phyloP scores from a whole-genome alignment of 2,113 vertebrate species.

The Menura novaehollandiae region DNA sequence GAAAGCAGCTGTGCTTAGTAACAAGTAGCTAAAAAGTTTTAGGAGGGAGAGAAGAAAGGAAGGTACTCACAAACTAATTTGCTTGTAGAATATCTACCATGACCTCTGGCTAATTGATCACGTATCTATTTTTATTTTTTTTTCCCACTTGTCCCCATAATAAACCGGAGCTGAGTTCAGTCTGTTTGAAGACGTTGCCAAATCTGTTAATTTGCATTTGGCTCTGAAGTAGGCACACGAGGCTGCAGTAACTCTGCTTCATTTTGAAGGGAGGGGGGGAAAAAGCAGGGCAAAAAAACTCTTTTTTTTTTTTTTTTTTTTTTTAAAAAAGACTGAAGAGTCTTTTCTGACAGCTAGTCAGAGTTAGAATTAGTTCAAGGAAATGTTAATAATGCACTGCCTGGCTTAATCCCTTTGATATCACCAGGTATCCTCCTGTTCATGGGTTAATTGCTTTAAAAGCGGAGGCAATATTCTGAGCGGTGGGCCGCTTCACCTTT shows the following conservation, averaged over 20 bases:
- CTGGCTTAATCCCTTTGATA: constrained; percentile 87
- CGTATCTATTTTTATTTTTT: neutral
- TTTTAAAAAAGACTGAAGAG: constrained; percentile 69
- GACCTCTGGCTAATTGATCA: constrained; percentile 71
- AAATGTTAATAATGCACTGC: constrained; percentile 86
- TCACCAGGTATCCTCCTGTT: constrained; percentile 88
- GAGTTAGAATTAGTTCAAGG: constrained; percentile 88
- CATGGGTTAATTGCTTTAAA: constrained; percentile 98
- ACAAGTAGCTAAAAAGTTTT: constrained; percentile 52
- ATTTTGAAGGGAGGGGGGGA: constrained; percentile 8
- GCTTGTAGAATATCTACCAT: constrained; percentile 50
- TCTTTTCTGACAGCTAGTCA: constrained; percentile 82
- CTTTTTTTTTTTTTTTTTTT: neutral
- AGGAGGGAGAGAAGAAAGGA: constrained; percentile 26
- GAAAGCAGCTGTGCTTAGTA: constrained; percentile 39
- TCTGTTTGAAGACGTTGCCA: constrained; percentile 65
- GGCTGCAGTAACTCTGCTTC: constrained; percentile 68
- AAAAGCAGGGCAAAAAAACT: constrained; percentile 59
- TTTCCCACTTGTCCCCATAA: neutral
- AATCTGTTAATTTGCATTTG: constrained; percentile 75
- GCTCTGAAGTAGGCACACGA: constrained; percentile 65
- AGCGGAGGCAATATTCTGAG: constrained; percentile 91
- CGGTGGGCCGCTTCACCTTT: constrained; percentile 93
- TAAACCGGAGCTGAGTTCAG: constrained; percentile 33
- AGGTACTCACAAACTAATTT: constrained; percentile 53